Base-by-base conservation (phyloP, 30 jellyfish, hydroid and myxozoan species). In the Euphysa ruthae region DNA sequence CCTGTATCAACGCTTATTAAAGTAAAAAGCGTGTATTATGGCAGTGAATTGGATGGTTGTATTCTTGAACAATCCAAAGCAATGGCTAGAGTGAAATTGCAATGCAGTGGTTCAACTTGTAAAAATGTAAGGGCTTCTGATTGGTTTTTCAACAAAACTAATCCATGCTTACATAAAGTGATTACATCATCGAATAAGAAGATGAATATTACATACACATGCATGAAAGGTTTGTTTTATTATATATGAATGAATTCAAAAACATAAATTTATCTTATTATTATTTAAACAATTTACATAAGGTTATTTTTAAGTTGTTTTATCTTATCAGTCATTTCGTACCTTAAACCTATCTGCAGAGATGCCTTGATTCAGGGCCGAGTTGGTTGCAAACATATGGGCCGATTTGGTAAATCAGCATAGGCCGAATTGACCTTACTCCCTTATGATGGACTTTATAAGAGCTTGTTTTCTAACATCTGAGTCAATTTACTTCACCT, bases 11-110 rank as follows among this genome's bases (percentile, higher is more conserved):
- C 84, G 33, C 60, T 49, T 38, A 31, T 85, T 6, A 30, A 32
- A 15, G 58, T 85, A 44, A 32, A 30, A n/a, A 21, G 70, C 1
- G 96, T 84, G 16, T n/a, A 26, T 29, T 85, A 20, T 69, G 96
- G 96, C 16, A 62, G 58, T 42, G 27, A 20, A 22, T 12, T 26
- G 16, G 12, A 32, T 7, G 61, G 61, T 49, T 73, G 85, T 30
- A 35, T 34, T 28, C 18, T 58, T 10, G 21, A 38, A 7, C 32
- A 68, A 29, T 23, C 44, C 26, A 18, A 18, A 10, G 25, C 81
- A 5, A 24, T 34, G 13, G 15, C 23, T 10, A 35, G 25, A 1
- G 58, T 73, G 73, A 46, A 58, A 28, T 30, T 31, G 26, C 28
- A 35, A 57, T 73, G 85, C 32, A 18, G 21, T 33, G 62, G 75